Conservation (phyloP, 1,140 invertebrate species). For the Pentalonia nigronervosa region DNA sequence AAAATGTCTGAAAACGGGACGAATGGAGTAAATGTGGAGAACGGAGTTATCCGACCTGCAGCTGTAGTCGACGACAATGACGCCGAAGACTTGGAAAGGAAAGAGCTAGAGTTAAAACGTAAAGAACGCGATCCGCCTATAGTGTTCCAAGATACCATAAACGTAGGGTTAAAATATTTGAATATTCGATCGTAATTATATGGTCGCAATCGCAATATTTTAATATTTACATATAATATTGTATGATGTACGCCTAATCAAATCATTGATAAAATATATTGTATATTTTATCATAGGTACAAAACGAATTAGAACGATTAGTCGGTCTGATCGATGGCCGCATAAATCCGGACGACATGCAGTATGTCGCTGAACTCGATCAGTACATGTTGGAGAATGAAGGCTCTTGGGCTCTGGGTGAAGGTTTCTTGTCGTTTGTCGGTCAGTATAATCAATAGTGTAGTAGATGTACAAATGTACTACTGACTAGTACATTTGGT, state of each 20-base stretch:
- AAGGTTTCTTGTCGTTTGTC: slow-evolving; percentile 84
- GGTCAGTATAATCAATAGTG: slow-evolving; percentile 66
- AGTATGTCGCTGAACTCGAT: slow-evolving; percentile 79
- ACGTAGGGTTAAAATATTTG: slow-evolving; percentile 68
- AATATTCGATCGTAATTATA: neutral
- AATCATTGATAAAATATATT: slow-evolving; percentile 38
- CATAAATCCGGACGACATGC: slow-evolving; percentile 74
- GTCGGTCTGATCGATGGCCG: slow-evolving; percentile 71
- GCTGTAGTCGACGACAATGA: slow-evolving; percentile 66
- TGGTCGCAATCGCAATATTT: neutral
- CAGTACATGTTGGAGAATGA: slow-evolving; percentile 88
- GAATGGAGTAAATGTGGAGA: slow-evolving; percentile 52
- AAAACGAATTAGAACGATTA: slow-evolving; percentile 72
- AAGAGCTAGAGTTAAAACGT: slow-evolving; percentile 75
- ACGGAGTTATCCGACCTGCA: slow-evolving; percentile 63
- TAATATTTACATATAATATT: neutral
- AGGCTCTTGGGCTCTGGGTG: slow-evolving; percentile 89
- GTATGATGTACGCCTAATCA: neutral
- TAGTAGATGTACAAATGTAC: neutral
- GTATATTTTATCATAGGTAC: slow-evolving; percentile 65
- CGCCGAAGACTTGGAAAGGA: slow-evolving; percentile 73
- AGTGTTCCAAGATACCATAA: slow-evolving; percentile 77
- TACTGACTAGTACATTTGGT: neutral
- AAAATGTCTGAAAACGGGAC: slow-evolving; percentile 60
- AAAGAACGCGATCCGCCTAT: slow-evolving; percentile 82